Conservation (phyloP, 2,888 invertebrate species). For the Bombyx huttoni region DNA sequence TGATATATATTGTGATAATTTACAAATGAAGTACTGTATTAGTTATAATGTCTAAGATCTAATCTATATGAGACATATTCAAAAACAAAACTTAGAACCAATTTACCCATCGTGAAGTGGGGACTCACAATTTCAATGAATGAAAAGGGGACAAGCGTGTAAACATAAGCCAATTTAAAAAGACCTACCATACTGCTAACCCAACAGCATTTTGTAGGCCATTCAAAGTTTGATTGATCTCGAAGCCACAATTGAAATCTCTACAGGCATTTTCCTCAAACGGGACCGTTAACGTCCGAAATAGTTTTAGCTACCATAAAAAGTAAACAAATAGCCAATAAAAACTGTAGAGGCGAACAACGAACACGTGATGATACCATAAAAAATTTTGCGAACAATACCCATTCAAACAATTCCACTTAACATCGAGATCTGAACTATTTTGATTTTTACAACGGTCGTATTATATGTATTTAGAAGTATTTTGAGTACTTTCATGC, state of each 20-base stretch:
- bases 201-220: not conserved
- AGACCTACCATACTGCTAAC: not conserved
- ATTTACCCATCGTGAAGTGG: not conserved
- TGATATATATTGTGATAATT: no score
- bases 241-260: not conserved
- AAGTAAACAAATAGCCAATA: conserved; percentile 3
- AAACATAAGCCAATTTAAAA: not conserved
- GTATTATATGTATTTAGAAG: no score
- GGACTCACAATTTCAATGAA: not conserved
- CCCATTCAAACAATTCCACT: conserved; percentile 1
- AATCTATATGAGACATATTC: not conserved
- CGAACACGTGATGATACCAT: conserved; percentile 1
- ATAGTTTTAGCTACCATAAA: conserved; percentile 2
- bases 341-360: conserved; percentile 2
- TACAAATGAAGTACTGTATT: no score
- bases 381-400: not conserved
- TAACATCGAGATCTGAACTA: not conserved
- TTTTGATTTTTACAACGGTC: not conserved
- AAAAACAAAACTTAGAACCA: not conserved
- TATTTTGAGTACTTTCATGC: no score
- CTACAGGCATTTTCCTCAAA: conserved; percentile 5
- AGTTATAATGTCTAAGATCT: not conserved
- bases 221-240: not conserved
- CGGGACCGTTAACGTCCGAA: not conserved
- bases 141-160: conserved; percentile 3